A percentile compares a stretch with the other conserved stretches of the same genome.
Evolutionary conservation across 2,113 vertebrate species (phyloP).

Genomic region (Lepus europaeus): DNA sequence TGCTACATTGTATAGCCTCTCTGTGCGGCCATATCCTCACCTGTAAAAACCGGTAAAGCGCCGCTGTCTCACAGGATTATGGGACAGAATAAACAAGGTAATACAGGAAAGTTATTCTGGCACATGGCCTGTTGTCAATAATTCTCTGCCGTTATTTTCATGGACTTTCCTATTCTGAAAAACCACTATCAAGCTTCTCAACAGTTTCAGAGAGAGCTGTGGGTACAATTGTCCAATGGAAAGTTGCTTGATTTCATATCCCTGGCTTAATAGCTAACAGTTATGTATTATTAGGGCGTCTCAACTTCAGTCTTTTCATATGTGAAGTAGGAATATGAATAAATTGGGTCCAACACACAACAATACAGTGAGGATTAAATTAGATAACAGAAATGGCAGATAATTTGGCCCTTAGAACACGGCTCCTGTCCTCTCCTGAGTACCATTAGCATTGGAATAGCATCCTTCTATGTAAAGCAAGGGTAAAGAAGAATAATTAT

Average conservation of each 20-base stretch:
- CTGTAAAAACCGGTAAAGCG: background rate
- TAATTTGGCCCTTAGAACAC: background rate
- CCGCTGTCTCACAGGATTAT: background rate
- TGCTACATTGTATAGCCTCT: background rate
- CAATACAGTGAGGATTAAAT: background rate
- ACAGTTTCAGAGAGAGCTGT: background rate
- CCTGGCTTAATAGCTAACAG: background rate
- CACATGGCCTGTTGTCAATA: background rate
- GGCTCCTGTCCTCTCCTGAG: background rate
- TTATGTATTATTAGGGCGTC: background rate
- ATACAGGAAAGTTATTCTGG: slow-evolving; percentile 9
- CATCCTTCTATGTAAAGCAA: too few relatives aligned
- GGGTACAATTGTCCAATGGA: background rate
- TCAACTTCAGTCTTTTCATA: background rate
- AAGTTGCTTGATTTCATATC: background rate
- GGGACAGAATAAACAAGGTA: slow-evolving; percentile 14
- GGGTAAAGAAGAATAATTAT: too few relatives aligned
- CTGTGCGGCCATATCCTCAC: background rate
- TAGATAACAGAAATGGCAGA: background rate
- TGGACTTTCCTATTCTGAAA: slow-evolving; percentile 20
- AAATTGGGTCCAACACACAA: background rate
- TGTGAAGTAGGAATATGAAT: background rate
- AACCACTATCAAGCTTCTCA: background rate
- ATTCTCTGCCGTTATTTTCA: slow-evolving; percentile 39
- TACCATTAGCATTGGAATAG: background rate